Evolutionary conservation across 1,140 invertebrate species (phyloP), one percentile per base, ranked within the genome.

Genomic region (Hesperophylax magnus): DNA sequence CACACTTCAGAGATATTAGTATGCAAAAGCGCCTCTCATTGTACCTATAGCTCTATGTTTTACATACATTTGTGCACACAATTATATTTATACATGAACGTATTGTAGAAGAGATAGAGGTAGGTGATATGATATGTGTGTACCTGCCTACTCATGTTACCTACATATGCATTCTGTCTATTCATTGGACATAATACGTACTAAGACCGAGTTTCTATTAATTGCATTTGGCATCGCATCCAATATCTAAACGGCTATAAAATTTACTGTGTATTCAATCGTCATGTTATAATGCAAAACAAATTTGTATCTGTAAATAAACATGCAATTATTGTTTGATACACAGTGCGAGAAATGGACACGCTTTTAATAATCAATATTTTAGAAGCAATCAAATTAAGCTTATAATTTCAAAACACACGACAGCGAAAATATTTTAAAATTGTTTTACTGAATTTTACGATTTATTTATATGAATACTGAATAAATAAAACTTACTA

Each of bases 201-300:
- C 20, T 4, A 61, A 61, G 60, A 61, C 60, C 24, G 34, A 47
- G 15, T n/a, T 67, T 67, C 69, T 72, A 72, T 72, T 72, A 72
- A 72, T 72, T 72, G 69, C 69, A 72, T 72, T 72, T 72, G 69
- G 69, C 69, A 72, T 24, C 18, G 20, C 20, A 24, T 54, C 52
- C 52, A 72, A 72, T 31, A 54, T 72, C 27, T 54, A 72, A 72
- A 72, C 69, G 52, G 52, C 69, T 72, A 72, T 72, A 72, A 72
- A 72, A 72, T 72, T 14, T 72, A n/a, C 69, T 27, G 52, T 72
- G 27, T 22, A 72, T 72, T 72, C 53, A 31, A 72, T 53, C 39
- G 27, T 72, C 47, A 8, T 67, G 34, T n/a, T 47, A 39, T 34
- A 27, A 34, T 31, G 34, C n/a, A 34, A 22, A 67, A 67, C 63